Evolutionary conservation across 2,888 invertebrate genomes (phyloP).

Genomic region (Anoncus sp.): DNA sequence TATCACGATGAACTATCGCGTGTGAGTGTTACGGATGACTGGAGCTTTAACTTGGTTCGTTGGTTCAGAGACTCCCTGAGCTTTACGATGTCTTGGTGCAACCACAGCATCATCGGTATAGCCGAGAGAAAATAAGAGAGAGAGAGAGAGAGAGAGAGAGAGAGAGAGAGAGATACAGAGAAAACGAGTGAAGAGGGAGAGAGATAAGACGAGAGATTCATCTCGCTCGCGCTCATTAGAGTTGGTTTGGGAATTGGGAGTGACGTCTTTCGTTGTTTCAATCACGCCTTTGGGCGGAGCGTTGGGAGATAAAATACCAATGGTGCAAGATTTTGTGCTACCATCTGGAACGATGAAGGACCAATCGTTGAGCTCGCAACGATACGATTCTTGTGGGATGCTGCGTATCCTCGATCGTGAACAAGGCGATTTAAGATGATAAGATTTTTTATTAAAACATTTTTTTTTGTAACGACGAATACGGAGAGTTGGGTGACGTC

Average conservation of each 20-base stretch:
- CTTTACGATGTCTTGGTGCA: constrained; percentile 49
- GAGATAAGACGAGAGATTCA: constrained; percentile 11
- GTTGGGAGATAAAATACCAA: constrained; percentile 42
- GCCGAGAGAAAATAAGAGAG: not conserved
- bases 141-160: constrained; percentile 23
- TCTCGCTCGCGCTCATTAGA: constrained; percentile 23
- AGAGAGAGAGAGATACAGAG: constrained; percentile 1
- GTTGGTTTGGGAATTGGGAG: constrained; percentile 38
- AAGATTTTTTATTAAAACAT: not conserved
- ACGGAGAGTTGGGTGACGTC: no score
- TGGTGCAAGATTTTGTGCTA: constrained; percentile 31
- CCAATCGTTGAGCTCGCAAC: constrained; percentile 35
- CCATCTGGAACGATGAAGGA: constrained; percentile 48
- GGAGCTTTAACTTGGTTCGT: constrained; percentile 66
- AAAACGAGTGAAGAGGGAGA: constrained; percentile 10
- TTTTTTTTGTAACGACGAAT: no score
- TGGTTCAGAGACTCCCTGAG: constrained; percentile 34
- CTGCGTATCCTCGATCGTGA: constrained; percentile 4
- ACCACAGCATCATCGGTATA: constrained; percentile 38
- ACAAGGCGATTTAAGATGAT: not conserved
- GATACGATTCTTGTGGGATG: not conserved
- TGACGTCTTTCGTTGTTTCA: constrained; percentile 25
- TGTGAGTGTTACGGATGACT: constrained; percentile 77
- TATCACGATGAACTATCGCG: constrained; percentile 53
- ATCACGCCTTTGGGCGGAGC: constrained; percentile 57